Base-by-base conservation (phyloP, 2,797 vertebrate genomes). In the Pempheris klunzingeri region DNA sequence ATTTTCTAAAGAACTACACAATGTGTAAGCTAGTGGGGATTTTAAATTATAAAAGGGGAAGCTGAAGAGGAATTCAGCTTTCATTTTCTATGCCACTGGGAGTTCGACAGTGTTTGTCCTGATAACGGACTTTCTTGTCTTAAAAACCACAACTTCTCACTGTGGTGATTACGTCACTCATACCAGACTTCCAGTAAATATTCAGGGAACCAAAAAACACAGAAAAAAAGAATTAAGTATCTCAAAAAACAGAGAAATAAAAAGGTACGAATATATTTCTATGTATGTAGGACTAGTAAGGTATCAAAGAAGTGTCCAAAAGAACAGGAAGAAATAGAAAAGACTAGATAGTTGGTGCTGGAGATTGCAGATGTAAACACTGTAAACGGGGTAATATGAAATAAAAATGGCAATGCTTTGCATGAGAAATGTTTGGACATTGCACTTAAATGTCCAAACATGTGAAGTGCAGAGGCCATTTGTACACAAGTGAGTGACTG, bases 71-170 rank as follows among this genome's bases (percentile, higher is more conserved):
- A 5, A 47, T 55, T 17, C 15, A 22, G 34, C 17, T n/a, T 46
- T 52, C 11, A 44, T 18, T 30, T 36, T 49, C 28, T 32, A 1
- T 24, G n/a, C 5, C 15, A 28, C 30, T 14, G 4, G 18, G 18
- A 15, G 41, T 30, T 30, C 32, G 20, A 44, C 13, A 28, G 15
- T 24, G n/a, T 3, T n/a, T 24, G 3, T 24, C 12, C 36, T 54
- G 12, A 15, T 11, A 4, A 52, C 30, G 30, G 30, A 32, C 30
- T 44, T 54, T 54, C n/a, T 72, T 24, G 30, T 43, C n/a, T 20
- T 65, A 20, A 17, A 64, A 61, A 30, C 60, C 54, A 61, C 60
- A 71, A 36, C 34, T 38, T 74, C 36, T 58, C 64, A 34, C 46
- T 55, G 10, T 53, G 38, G 32, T 17, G 28, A 44, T 41, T 12